Conservation (phyloP, 1,140 invertebrate species). For the Dolichoris vasculosae region DNA sequence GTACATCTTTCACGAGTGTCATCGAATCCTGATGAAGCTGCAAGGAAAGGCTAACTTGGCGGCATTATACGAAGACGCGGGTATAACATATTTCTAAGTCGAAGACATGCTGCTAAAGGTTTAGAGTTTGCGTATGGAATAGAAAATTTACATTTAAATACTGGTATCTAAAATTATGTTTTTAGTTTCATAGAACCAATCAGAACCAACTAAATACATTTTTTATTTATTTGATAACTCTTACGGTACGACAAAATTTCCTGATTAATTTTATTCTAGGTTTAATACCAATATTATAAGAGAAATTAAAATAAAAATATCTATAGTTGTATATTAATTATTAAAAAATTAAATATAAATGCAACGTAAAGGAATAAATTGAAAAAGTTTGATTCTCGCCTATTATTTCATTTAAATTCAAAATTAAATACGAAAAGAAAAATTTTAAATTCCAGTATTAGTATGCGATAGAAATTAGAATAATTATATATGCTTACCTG, state of each 20-base stretch:
- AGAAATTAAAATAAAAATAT: background rate
- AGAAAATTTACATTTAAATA: background rate
- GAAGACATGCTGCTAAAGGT: conserved; percentile 28
- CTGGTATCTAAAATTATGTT: background rate
- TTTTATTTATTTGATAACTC: background rate
- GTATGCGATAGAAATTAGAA: background rate
- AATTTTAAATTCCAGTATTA: conserved; percentile 14
- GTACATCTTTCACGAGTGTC: conserved; percentile 67
- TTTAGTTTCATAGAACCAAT: too few relatives aligned
- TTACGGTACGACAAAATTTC: background rate
- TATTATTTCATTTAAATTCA: background rate
- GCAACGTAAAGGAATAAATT: background rate
- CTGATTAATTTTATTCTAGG: too few relatives aligned
- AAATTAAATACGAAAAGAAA: background rate
- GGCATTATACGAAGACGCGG: conserved; percentile 58
- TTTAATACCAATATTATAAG: background rate
- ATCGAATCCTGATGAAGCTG: conserved; percentile 61
- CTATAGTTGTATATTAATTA: too few relatives aligned
- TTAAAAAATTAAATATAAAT: background rate
- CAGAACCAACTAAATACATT: too few relatives aligned
- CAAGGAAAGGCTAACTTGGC: conserved; percentile 70
- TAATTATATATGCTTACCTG: conserved; percentile 62
- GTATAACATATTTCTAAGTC: conserved; percentile 44
- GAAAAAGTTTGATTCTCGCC: background rate
- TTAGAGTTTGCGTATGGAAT: background rate